phyloP scores from a whole-genome alignment of 2,797 vertebrate genomes.

The Pangasius djambal region DNA sequence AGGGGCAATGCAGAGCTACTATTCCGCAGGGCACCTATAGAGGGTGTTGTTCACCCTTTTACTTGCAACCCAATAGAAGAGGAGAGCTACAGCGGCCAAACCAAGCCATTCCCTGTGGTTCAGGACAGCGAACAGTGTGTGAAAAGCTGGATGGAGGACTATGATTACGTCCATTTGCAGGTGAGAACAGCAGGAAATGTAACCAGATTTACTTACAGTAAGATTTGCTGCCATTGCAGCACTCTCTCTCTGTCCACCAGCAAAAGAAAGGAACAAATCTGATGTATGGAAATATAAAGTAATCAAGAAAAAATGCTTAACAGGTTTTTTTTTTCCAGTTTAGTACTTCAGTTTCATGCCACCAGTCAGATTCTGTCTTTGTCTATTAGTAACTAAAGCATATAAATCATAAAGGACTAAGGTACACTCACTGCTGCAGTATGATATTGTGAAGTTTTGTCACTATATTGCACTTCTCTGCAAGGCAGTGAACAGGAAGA shows the following conservation, averaged over 20 bases:
- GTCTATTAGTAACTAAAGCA: not conserved
- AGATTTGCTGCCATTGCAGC: not conserved
- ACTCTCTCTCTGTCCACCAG: not conserved
- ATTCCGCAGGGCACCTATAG: conserved; percentile 72
- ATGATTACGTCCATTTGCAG: conserved; percentile 97
- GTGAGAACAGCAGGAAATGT: conserved; percentile 64
- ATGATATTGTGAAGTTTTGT: not conserved
- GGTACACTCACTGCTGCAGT: not conserved
- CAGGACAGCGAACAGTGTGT: conserved; percentile 84
- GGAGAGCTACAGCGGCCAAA: conserved; percentile 70
- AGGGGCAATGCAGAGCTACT: conserved; percentile 82
- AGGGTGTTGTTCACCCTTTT: conserved; percentile 67
- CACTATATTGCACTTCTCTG: not conserved
- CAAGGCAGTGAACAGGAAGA: not conserved
- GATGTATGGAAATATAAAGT: not conserved
- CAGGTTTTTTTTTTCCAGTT: not conserved
- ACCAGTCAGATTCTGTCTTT: not conserved
- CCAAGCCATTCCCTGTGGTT: conserved; percentile 71
- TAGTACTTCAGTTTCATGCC: not conserved
- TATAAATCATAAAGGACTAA: not conserved
- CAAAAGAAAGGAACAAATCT: not conserved
- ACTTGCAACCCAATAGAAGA: conserved; percentile 67
- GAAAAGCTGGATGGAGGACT: conserved; percentile 99
- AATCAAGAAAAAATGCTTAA: not conserved
- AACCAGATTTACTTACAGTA: not conserved